Conservation (phyloP, 2,888 invertebrate species). For the Lasioglossum villosulum region DNA sequence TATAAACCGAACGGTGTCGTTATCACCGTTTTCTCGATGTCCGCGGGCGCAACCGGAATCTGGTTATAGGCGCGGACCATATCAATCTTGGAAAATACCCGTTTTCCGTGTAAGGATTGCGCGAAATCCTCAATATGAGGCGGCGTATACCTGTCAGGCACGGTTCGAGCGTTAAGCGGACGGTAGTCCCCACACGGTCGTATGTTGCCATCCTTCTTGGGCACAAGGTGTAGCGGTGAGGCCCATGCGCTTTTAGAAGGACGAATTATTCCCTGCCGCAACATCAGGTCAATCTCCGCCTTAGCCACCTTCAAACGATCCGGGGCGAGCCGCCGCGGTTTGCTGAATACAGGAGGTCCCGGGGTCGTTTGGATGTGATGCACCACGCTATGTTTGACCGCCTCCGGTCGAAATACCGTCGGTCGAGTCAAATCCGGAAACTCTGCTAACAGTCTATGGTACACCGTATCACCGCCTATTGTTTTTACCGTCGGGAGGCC, state of each 20-base stretch:
- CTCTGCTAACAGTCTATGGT: neutral
- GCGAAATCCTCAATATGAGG: neutral
- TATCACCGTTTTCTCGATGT: constrained; percentile 44
- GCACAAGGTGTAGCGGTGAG: constrained; percentile 26
- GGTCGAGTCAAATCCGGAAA: neutral
- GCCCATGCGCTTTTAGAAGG: constrained; percentile 40
- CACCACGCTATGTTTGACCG: constrained; percentile 46
- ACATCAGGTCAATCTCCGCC: constrained; percentile 33
- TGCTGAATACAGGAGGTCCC: neutral
- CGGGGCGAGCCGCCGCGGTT: no score
- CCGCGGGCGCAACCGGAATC: constrained; percentile 35
- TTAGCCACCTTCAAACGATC: neutral
- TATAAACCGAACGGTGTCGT: constrained; percentile 63
- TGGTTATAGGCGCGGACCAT: no score
- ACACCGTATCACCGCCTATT: neutral
- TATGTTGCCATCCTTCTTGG: constrained; percentile 12
- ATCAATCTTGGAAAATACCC: no score
- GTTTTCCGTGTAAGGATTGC: neutral
- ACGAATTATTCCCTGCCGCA: constrained; percentile 28
- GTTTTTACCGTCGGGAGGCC: neutral
- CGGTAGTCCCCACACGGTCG: constrained; percentile 38
- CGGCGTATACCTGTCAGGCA: neutral
- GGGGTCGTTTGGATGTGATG: constrained; percentile 57
- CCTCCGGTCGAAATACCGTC: no score
- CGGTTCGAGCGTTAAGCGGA: constrained; percentile 7